Percentiles rank a stretch among this genome's conserved stretches.
Evolutionary conservation across 2,888 invertebrate genomes (phyloP).

Genomic region (Spilosoma lubricipeda): DNA sequence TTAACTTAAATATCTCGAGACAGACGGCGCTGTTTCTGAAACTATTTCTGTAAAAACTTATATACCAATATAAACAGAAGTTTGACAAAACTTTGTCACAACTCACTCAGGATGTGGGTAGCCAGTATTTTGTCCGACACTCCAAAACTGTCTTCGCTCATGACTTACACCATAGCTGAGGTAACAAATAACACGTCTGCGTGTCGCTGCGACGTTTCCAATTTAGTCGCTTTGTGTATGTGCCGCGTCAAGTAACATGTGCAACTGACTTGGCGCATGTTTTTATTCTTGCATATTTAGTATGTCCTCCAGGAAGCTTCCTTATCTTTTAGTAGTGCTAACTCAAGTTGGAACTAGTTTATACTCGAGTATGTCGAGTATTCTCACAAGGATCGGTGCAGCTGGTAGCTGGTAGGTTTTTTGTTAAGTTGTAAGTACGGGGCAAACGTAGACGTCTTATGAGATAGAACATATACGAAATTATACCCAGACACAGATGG

Average conservation of each 20-base stretch:
- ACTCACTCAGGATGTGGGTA: background rate
- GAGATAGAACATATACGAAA: no score
- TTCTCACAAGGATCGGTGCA: background rate
- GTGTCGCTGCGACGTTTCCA: constrained; percentile 67
- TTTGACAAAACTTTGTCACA: background rate
- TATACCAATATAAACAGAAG: background rate
- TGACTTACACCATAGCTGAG: constrained; percentile 35
- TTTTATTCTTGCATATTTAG: constrained; percentile 51
- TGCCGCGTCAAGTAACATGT: constrained; percentile 60
- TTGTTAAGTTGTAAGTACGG: no score
- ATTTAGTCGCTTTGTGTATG: constrained; percentile 66
- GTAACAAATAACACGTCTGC: constrained; percentile 71
- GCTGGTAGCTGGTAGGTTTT: background rate
- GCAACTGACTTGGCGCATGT: constrained; percentile 52
- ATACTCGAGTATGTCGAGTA: background rate
- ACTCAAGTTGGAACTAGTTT: background rate
- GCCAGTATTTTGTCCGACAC: background rate
- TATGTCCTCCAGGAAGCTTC: constrained; percentile 18
- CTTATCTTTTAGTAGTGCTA: constrained; percentile 5
- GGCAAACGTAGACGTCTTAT: no score
- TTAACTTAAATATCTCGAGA: no score
- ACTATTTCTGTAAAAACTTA: no score
- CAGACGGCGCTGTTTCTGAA: no score
- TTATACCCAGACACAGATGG: no score
- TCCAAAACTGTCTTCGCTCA: constrained; percentile 7